Evolutionary conservation across 2,888 invertebrate genomes (phyloP), one percentile per base, ranked within the genome.

Genomic region (Poecilobothrus nobilitatus): DNA sequence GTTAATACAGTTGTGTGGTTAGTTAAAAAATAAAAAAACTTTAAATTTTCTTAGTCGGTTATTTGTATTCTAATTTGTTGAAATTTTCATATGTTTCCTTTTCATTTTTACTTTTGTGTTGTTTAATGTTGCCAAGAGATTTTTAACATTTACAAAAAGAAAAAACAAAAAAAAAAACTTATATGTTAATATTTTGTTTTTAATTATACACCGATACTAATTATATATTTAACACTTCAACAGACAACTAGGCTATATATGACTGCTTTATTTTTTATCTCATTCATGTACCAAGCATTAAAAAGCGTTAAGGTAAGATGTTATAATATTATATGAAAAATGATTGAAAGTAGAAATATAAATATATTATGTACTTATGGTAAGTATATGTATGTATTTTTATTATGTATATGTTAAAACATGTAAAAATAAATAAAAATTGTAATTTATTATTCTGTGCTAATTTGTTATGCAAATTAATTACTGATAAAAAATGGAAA

Each of bases 401-500:
- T 15, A 53, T 6, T 12, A 4, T 53, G 53, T 41, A 53, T 53
- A 53, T 18, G 7, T 37, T 37, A 7, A 37, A 37, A 37, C 8
- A 7, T 10, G 12, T 12, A 37, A 37, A 37, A 37, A 37, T n/a
- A 27, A 37, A 37, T 37, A 37, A 8, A 37, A 37, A 53, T 53
- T 53, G 18, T 12, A 53, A 18, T 53, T 53, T 53, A 53, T 18
- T 53, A 53, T 53, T 53, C 53, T n/a, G 53, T 53, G 53, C n/a
- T 53, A 53, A 53, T 53, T 53, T 15, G n/a, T n/a, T 53, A 53
- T 53, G 53, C 53, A 53, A 53, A 53, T 53, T 53, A 53, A n/a
- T 15, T 12, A 53, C 53, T 53, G 53, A 53, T 53, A 53, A 53
- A 53, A 53, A 6, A 27, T 27, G 37, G 5, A 37, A 37, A 37